Base-by-base conservation (phyloP, 2,113 vertebrate species). In the Macroglossus sobrinus region DNA sequence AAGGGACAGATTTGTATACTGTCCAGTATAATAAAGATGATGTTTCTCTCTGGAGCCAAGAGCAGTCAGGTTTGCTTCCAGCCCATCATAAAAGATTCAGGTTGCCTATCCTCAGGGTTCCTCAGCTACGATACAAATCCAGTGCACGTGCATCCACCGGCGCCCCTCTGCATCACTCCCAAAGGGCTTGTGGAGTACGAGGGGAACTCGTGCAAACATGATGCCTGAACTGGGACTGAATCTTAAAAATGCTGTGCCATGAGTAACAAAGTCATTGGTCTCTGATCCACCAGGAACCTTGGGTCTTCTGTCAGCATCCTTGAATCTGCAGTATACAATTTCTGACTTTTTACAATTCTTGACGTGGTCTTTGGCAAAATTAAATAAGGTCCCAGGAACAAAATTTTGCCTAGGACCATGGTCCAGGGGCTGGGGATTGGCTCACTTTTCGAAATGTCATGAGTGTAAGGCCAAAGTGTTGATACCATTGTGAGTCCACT, bases 361-460 rank as follows among this genome's bases (percentile, higher is more conserved):
- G 61, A 91, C 28, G 28, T 24, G 9, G 21, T 53, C 30, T 80
- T 66, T 79, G 50, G 82, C 35, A 90, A 87, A 93, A 89, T 63
- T 76, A 38, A 95, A 53, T 55, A 59, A 80, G 71, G 30, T 78
- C 28, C 40, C 22, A 55, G 57, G 72, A 57, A 94, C 21, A 97
- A 47, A 87, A 74, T 72, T 84, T 78, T 93, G 53, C 75, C 68
- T 59, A 26, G 84, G 47, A 80, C 33, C 80, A 78, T 22, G 81
- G 33, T 69, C 33, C 68, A 74, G 11, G 19, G 10, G 33, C 22
- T 84, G 38, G 50, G 14, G 40, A 89, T 59, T 63, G 33, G 40
- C 26, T 50, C 28, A 0, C 55, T 79, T 95, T 92, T 92, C 68
- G 64, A 79, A 81, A 85, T 78, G 63, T 68, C 79, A 71, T 84